phyloP scores from a whole-genome alignment of 2,888 invertebrate genomes.

The Scaptomyza flava region DNA sequence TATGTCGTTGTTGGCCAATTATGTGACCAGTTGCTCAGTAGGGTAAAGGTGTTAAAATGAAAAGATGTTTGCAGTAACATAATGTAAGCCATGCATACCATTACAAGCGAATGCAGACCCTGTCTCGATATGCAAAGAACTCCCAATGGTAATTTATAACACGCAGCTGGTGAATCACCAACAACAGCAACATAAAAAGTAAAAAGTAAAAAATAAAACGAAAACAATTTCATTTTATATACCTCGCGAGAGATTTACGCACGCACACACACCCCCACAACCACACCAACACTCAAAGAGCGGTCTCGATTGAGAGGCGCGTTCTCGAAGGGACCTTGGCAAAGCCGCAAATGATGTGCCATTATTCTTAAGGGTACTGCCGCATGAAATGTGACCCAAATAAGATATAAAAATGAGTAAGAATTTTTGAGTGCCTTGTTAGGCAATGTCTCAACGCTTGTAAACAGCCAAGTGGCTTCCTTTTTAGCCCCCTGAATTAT shows the following conservation, averaged over 20 bases:
- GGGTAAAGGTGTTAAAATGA: constrained; percentile 58
- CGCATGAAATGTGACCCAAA: constrained; percentile 79
- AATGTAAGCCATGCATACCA: constrained; percentile 22
- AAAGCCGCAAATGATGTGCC: constrained; percentile 81
- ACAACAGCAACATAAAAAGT: background rate
- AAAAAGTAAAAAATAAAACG: constrained; percentile 46
- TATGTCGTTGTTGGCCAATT: constrained; percentile 44
- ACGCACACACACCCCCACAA: background rate
- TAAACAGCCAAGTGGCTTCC: constrained; percentile 39
- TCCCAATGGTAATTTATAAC: constrained; percentile 70
- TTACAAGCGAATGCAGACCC: constrained; percentile 39
- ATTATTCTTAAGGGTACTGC: constrained; percentile 79
- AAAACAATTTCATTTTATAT: constrained; percentile 81
- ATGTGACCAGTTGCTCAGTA: constrained; percentile 53
- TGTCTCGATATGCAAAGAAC: constrained; percentile 54
- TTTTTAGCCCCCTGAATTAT: constrained; percentile 54
- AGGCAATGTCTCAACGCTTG: constrained; percentile 58
- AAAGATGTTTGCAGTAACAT: background rate
- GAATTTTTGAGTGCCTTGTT: constrained; percentile 68
- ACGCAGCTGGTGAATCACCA: constrained; percentile 49
- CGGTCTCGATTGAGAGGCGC: constrained; percentile 30
- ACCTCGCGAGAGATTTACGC: constrained; percentile 75
- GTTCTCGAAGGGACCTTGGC: constrained; percentile 39
- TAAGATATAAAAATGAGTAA: constrained; percentile 70
- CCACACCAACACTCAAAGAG: background rate